These are phyloP conservation scores for Campylorhamphus procurvoides DNA, from an alignment of 2,113 vertebrate genomes.

Conservation along the genomic window DNA sequence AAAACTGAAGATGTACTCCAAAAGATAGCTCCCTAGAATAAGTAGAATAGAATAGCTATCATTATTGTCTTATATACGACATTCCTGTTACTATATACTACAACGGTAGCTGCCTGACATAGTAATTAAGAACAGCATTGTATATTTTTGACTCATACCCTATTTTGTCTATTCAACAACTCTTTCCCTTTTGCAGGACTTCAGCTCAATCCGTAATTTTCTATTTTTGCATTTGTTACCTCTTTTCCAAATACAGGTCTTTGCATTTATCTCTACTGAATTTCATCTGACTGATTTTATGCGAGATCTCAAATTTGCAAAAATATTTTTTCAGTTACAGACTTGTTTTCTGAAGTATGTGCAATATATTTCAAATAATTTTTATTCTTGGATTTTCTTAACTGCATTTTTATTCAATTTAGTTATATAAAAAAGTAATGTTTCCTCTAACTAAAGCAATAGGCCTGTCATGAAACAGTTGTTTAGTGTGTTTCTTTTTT, in stretches of 20 bases:
- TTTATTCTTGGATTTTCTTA: not conserved
- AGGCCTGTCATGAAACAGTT: not conserved
- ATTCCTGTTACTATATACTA: not conserved
- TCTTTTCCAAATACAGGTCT: not conserved
- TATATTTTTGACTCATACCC: not conserved
- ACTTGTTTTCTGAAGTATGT: not conserved
- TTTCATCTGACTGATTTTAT: not conserved
- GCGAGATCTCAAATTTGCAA: not conserved
- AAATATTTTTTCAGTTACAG: not conserved
- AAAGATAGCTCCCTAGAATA: accelerated
- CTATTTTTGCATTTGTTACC: not conserved
- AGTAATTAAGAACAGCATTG: not conserved
- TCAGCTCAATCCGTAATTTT: not conserved
- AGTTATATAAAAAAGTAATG: not conserved
- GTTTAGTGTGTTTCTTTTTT: not conserved
- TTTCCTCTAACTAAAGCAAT: not conserved
- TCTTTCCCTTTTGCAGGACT: not conserved
- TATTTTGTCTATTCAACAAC: not conserved
- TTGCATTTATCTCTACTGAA: not conserved
- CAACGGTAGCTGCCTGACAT: not conserved
- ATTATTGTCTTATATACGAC: too few relatives aligned
- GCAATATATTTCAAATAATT: not conserved
- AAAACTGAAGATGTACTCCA: not conserved
- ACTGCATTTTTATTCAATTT: not conserved
- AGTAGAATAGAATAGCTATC: not conserved